These are phyloP conservation scores for Tinea semifulvella DNA, from an alignment of 2,888 invertebrate species.

Conservation along the genomic window DNA sequence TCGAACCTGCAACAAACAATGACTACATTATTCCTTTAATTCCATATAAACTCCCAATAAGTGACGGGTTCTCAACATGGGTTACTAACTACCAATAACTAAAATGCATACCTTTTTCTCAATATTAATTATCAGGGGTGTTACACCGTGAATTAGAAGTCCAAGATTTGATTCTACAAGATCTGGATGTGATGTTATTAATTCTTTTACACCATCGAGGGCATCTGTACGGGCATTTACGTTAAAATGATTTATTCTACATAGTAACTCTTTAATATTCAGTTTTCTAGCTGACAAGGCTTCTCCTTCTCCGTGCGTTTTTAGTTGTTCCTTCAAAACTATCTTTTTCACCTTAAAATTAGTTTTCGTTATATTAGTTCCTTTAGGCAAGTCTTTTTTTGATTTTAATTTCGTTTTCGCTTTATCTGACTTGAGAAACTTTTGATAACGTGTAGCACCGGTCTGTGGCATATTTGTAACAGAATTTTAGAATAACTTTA, in stretches of 20 bases:
- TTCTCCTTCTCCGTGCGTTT: constrained; percentile 57
- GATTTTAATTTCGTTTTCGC: constrained; percentile 89
- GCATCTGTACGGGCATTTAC: constrained; percentile 72
- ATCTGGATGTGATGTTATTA: constrained; percentile 41
- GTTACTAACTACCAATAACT: too few relatives aligned
- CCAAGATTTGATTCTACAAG: constrained; percentile 69
- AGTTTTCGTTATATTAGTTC: constrained; percentile 88
- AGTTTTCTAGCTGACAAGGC: constrained; percentile 74
- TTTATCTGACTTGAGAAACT: constrained; percentile 83
- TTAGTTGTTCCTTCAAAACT: constrained; percentile 79
- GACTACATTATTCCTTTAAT: too few relatives aligned
- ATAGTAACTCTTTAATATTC: constrained; percentile 75
- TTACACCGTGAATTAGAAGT: constrained; percentile 72
- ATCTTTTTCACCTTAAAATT: constrained; percentile 91
- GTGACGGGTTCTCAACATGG: too few relatives aligned
- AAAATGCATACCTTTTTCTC: constrained; percentile 65
- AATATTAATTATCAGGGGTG: constrained; percentile 75
- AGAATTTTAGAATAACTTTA: too few relatives aligned
- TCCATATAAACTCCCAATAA: too few relatives aligned
- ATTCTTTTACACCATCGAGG: constrained; percentile 67
- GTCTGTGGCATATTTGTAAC: constrained; percentile 51
- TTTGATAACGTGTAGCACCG: constrained; percentile 71
- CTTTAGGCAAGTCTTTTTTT: constrained; percentile 82
- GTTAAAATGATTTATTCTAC: constrained; percentile 80
- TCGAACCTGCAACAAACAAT: constrained; percentile 56